These are phyloP conservation scores for Apis dorsata DNA, from an alignment of 1,140 invertebrate genomes.

Conservation along the genomic window DNA sequence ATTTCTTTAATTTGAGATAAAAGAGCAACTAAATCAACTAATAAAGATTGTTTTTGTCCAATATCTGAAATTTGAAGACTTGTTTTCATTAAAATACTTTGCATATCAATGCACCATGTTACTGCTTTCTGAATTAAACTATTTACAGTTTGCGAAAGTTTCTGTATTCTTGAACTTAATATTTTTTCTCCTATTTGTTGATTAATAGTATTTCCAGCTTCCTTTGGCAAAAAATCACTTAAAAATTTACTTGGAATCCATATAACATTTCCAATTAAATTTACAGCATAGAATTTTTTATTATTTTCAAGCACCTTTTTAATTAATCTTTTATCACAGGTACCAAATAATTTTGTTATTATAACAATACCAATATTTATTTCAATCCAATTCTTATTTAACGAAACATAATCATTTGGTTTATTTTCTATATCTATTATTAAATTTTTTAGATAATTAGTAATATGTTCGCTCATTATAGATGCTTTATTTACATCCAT, in stretches of 20 bases:
- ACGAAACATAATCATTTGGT: constrained; percentile 81
- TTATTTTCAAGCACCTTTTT: constrained; percentile 87
- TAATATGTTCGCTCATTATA: constrained; percentile 86
- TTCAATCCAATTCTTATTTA: constrained; percentile 85
- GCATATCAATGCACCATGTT: constrained; percentile 73
- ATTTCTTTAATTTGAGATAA: constrained; percentile 83
- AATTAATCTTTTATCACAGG: constrained; percentile 88
- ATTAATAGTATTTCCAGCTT: constrained; percentile 57
- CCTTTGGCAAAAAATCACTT: constrained; percentile 69
- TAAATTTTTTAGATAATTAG: constrained; percentile 85
- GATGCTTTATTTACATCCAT: constrained; percentile 86
- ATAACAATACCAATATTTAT: constrained; percentile 87
- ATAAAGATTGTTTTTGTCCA: constrained; percentile 81
- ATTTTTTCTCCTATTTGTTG: constrained; percentile 73
- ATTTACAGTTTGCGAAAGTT: constrained; percentile 59
- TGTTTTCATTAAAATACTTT: constrained; percentile 62
- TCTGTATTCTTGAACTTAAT: constrained; percentile 65
- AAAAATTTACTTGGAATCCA: constrained; percentile 92
- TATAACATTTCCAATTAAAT: constrained; percentile 86
- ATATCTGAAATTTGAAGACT: constrained; percentile 83
- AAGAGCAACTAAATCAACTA: constrained; percentile 85
- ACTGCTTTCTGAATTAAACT: constrained; percentile 68
- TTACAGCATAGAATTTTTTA: constrained; percentile 89
- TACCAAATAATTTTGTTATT: constrained; percentile 87
- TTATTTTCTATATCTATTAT: constrained; percentile 84